Evolutionary conservation across 2,113 vertebrate genomes (phyloP), one percentile per base, ranked within the genome.

Genomic region (Scolopax mira): DNA sequence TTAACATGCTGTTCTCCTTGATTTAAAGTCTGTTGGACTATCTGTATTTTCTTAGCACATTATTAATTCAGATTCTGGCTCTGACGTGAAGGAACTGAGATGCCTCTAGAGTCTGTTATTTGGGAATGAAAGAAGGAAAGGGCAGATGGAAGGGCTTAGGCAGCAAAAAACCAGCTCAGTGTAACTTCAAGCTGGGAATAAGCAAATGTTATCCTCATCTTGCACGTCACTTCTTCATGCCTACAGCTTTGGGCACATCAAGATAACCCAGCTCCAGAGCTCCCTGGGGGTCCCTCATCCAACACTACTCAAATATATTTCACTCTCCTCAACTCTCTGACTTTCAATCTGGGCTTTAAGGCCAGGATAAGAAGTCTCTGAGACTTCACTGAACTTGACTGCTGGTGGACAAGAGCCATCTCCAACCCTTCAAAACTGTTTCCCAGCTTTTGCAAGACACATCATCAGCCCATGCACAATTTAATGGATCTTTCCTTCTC

Each of bases 11-110:
- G 87, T 78, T 94, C 93, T 83, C 73, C 95, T 79, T 89, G 92
- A 97, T 93, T 95, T 96, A 95, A 57, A 64, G 92, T 55, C 92
- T 85, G 90, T 89, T 72, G 85, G 85, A 89, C 79, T 62, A 24
- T 72, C 92, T 96, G 88, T 91, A 87, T 96, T 96, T 97, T 69
- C 96, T 90, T 60, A 85, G 92, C 81, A 88, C 66, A 41, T 95
- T 79, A 95, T 94, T 93, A 93, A 91, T 93, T 94, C 95, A 85
- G 74, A 14, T 54, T 35, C 90, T 89, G 93, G 61, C 92, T 91
- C 73, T 33, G 90, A 89, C 11, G 28, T 49, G 65, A 52, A 67
- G 71, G 75, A 92, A 27, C 85, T 16, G 54, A 86, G 83, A 48
- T 65, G 75, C 49, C 93, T 89, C 91, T 7, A 2, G 91, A 96